Percentiles rank a stretch among this genome's conserved stretches.
Evolutionary conservation across 1,140 invertebrate species (phyloP).

Genomic region (Acromyrmex charruanus): DNA sequence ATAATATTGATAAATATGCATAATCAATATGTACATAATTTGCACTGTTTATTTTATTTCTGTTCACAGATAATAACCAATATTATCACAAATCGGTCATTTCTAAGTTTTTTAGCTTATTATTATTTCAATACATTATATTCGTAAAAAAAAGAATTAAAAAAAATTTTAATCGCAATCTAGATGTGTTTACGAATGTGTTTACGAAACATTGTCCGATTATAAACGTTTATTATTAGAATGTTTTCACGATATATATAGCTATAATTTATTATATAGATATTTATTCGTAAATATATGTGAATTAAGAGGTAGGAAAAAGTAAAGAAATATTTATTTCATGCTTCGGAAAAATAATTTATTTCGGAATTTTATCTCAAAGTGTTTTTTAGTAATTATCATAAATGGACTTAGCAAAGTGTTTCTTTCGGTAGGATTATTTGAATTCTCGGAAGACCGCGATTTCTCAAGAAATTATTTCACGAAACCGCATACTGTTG

Average conservation of each 20-base stretch:
- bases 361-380: not conserved
- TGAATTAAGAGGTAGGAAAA: not conserved
- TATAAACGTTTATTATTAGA: too few relatives aligned
- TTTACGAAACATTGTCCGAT: not conserved
- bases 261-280: not conserved
- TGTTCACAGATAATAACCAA: not conserved
- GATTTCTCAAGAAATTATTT: not conserved
- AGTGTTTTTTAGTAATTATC: constrained; percentile 11
- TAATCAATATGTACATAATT: not conserved
- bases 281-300: not conserved
- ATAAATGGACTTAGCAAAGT: constrained; percentile 1
- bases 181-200: not conserved
- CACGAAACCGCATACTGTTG: not conserved
- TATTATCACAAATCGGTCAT: not conserved
- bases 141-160: not conserved
- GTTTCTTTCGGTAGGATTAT: not conserved
- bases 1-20: constrained; percentile 12
- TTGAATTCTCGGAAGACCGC: not conserved
- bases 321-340: not conserved
- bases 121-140: not conserved
- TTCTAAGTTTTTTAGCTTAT: constrained; percentile 4
- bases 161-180: not conserved
- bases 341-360: not conserved
- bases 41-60: not conserved
- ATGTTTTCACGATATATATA: too few relatives aligned